Percentiles rank a stretch among this genome's conserved stretches.
These are phyloP conservation scores for Anoplius nigerrimus DNA, from an alignment of 2,888 invertebrate genomes.

Conservation along the genomic window DNA sequence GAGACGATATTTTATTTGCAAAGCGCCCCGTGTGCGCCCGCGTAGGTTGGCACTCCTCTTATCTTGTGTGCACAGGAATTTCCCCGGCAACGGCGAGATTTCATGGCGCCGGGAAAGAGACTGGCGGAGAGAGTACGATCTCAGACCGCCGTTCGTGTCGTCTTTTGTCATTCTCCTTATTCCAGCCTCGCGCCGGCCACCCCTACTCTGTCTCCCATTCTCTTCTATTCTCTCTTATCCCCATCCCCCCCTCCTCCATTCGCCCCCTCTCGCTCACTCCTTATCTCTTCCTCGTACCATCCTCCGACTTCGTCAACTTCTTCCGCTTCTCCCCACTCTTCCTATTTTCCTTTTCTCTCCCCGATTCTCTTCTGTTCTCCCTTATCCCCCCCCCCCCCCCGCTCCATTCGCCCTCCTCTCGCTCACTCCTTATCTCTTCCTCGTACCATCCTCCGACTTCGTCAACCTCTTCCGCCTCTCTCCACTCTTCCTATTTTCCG, in stretches of 20 bases:
- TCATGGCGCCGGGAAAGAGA: slow-evolving; percentile 19
- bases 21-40: slow-evolving; percentile 47
- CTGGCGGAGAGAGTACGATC: too few species aligned
- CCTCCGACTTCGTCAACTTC: too few species aligned
- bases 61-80: slow-evolving; percentile 67
- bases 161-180: slow-evolving; percentile 19
- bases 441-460: too few species aligned
- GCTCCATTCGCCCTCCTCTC: slow-evolving; percentile 16
- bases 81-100: slow-evolving; percentile 44
- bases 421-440: not conserved
- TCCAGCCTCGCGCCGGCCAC: not conserved
- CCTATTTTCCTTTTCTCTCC: not conserved
- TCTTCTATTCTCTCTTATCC: not conserved
- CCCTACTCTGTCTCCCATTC: too few species aligned
- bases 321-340: not conserved
- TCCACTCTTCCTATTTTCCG: not conserved
- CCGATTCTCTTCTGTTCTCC: too few species aligned
- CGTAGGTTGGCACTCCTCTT: slow-evolving; percentile 58
- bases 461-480: too few species aligned
- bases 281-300: too few species aligned
- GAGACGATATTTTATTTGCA: slow-evolving; percentile 67
- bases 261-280: slow-evolving; percentile 10
- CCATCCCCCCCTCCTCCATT: slow-evolving; percentile 6
- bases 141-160: not conserved
- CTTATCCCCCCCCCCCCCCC: not conserved